These are phyloP conservation scores for Suncus etruscus DNA, from an alignment of 2,113 vertebrate genomes.

Conservation along the genomic window DNA sequence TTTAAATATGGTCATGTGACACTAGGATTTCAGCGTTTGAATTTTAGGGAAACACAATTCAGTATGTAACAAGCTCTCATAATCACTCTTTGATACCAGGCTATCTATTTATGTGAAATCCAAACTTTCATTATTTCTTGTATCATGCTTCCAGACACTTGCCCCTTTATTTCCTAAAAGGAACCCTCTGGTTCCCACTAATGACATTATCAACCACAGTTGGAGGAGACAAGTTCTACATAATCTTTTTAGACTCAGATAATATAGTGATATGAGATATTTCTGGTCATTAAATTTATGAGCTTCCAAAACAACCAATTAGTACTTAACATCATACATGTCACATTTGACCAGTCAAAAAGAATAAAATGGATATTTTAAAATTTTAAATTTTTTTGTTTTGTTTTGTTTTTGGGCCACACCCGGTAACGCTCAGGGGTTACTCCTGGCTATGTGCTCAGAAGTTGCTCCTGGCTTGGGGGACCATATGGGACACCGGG, in stretches of 20 bases:
- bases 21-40: background rate
- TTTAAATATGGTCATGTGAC: background rate
- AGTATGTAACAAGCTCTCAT: background rate
- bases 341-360: background rate
- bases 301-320: background rate
- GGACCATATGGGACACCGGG: too few relatives aligned
- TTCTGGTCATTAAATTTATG: background rate
- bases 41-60: background rate
- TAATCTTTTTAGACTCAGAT: background rate
- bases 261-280: background rate
- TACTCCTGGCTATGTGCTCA: too few relatives aligned
- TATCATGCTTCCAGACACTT: background rate
- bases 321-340: background rate
- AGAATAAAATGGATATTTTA: background rate
- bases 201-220: background rate
- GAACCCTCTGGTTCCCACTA: background rate
- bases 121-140: background rate
- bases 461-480: too few relatives aligned
- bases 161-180: background rate
- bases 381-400: too few relatives aligned
- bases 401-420: too few relatives aligned
- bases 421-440: too few relatives aligned
- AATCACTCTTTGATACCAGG: background rate
- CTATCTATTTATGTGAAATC: background rate
- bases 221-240: background rate